These are phyloP conservation scores for Elephantulus edwardii DNA, from an alignment of 2,113 vertebrate genomes.

Conservation along the genomic window DNA sequence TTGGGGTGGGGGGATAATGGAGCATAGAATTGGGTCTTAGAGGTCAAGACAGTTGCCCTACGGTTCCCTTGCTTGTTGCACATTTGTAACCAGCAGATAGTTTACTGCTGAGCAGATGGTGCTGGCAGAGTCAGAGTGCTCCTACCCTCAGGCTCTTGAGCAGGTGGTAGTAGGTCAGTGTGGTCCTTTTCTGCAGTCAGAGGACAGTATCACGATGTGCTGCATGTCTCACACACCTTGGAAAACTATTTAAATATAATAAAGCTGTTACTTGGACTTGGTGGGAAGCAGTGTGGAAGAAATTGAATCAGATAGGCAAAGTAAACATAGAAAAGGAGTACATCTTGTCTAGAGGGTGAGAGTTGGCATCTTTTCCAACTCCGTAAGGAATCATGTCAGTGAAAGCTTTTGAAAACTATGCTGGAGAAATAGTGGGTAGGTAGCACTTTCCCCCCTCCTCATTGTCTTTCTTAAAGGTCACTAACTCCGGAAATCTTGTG, in stretches of 20 bases:
- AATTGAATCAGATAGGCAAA: neutral
- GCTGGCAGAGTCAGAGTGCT: accelerated
- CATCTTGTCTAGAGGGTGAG: neutral
- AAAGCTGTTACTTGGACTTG: neutral
- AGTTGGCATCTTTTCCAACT: neutral
- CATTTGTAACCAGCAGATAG: neutral
- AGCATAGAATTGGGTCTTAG: neutral
- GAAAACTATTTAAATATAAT: neutral
- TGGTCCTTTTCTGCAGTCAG: neutral
- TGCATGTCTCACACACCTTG: neutral
- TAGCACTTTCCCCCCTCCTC: no score
- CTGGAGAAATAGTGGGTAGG: neutral
- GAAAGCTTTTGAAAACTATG: neutral
- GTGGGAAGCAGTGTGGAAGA: neutral
- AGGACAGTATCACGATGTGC: neutral
- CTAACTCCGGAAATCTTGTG: no score
- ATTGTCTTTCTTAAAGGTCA: neutral
- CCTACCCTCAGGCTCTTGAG: no score
- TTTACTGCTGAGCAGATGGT: neutral
- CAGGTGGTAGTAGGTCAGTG: no score
- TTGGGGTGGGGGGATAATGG: neutral
- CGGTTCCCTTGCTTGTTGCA: neutral
- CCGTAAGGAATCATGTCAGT: neutral
- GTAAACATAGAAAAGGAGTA: neutral
- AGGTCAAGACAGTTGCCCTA: neutral